Evolutionary conservation across 2,888 invertebrate species (phyloP).

Genomic region (Sepioteuthis lessoniana): DNA sequence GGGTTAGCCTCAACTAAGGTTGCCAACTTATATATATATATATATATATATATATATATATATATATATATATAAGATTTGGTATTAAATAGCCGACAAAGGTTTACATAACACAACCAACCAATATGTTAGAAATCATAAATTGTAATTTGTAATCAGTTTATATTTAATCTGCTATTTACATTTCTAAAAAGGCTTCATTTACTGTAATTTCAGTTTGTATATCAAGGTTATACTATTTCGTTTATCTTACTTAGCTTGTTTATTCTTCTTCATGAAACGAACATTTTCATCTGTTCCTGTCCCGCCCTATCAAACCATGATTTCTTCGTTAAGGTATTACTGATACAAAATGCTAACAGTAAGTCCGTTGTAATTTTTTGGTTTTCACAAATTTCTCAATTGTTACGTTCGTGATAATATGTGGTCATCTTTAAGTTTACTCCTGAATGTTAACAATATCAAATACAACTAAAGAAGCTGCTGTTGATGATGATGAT

Average conservation of each 20-base stretch:
- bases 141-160: too few species aligned
- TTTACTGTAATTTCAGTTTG: background rate
- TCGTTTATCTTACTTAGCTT: background rate
- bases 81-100: too few species aligned
- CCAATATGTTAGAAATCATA: too few species aligned
- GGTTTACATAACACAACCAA: too few species aligned
- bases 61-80: too few species aligned
- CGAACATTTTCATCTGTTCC: too few species aligned
- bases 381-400: background rate
- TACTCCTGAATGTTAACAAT: background rate
- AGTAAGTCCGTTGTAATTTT: background rate
- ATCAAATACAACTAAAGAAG: background rate
- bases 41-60: too few species aligned
- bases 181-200: too few species aligned
- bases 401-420: background rate
- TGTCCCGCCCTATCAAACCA: background rate
- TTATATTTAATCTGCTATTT: too few species aligned
- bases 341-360: background rate
- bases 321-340: background rate
- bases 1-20: too few species aligned
- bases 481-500: background rate
- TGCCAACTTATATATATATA: too few species aligned
- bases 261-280: too few species aligned
- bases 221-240: background rate
- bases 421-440: background rate